Evolutionary conservation across 2,797 vertebrate genomes (phyloP), one percentile per base, ranked within the genome.

Genomic region (Picus viridis): DNA sequence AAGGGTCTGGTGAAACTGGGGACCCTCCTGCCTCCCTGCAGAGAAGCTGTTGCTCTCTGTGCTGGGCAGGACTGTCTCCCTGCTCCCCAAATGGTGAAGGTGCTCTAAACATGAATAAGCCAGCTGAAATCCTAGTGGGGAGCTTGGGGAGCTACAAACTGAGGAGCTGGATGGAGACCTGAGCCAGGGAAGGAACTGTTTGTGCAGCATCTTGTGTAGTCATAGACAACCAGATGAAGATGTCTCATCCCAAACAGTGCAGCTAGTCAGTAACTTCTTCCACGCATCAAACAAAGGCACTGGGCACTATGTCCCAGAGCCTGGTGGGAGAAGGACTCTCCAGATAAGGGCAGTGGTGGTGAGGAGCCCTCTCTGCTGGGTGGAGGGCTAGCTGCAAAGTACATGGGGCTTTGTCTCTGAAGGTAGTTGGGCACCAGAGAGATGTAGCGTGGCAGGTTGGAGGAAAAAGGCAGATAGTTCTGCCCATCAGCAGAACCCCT

Each of bases 111-210:
- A 3, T 3, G 9, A 49, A 45, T 19, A 16, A 62, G 6, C 9
- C 10, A 4, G 53, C 59, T 32, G 39, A 68, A 80, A 53, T n/a
- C 26, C 41, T 23, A 2, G 16, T 1, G 17, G 9, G 51, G 17
- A 51, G 6, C 51, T 78, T 49, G 43, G 29, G 14, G 30, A 73
- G 6, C 59, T 83, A 3, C 9, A 20, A 20, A 7, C 32, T 11
- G 27, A 49, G 30, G 45, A 65, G 16, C 62, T 71, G 75, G 10
- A 5, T 23, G 41, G 63, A 64, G 39, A 43, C 9, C 22, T 41
- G 77, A 47, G 67, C 5, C 11, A 2, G 1, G 1, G 64, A 61
- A 47, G 39, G n/a, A 6, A 8, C 51, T 24, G 53, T 26, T 0
- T 0, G 1, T 51, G 49, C 12, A 32, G 58, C 27, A 51, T 49